Percentiles rank a stretch among this genome's conserved stretches.
These are phyloP conservation scores for Nemotelus nigrinus DNA, from an alignment of 2,888 invertebrate species.

Conservation along the genomic window DNA sequence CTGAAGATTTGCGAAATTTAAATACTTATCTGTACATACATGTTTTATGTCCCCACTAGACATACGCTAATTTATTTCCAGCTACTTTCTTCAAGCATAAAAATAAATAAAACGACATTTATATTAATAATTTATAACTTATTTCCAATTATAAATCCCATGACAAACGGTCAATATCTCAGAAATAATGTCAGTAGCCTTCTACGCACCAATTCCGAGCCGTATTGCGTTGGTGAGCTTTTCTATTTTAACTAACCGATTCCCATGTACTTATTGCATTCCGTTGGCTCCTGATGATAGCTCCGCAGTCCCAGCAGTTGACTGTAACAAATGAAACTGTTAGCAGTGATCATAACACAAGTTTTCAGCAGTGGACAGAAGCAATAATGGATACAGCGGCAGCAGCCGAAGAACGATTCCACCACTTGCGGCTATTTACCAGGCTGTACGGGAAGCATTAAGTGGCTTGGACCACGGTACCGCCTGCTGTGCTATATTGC, in stretches of 20 bases:
- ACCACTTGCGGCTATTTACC: not conserved
- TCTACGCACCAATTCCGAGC: not conserved
- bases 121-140: slow-evolving; percentile 21
- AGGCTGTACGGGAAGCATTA: not conserved
- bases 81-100: not conserved
- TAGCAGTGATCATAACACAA: slow-evolving; percentile 41
- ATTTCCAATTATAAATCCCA: slow-evolving; percentile 40
- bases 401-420: slow-evolving; percentile 14
- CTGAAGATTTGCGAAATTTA: too few relatives aligned
- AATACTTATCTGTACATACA: too few relatives aligned
- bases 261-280: not conserved
- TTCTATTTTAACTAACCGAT: slow-evolving; percentile 1
- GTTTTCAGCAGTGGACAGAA: slow-evolving; percentile 40
- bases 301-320: not conserved
- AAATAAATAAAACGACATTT: not conserved
- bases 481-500: slow-evolving; percentile 44
- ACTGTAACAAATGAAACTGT: slow-evolving; percentile 43
- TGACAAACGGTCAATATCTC: slow-evolving; percentile 37
- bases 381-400: slow-evolving; percentile 25
- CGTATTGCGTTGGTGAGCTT: not conserved
- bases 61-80: too few relatives aligned
- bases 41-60: too few relatives aligned
- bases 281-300: not conserved
- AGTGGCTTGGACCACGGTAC: slow-evolving; percentile 11
- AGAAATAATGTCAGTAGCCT: slow-evolving; percentile 16